Percentiles rank a stretch among this genome's conserved stretches.
Conservation (phyloP, 2,888 invertebrate genomes). For the Onthophagus sagittarius region DNA sequence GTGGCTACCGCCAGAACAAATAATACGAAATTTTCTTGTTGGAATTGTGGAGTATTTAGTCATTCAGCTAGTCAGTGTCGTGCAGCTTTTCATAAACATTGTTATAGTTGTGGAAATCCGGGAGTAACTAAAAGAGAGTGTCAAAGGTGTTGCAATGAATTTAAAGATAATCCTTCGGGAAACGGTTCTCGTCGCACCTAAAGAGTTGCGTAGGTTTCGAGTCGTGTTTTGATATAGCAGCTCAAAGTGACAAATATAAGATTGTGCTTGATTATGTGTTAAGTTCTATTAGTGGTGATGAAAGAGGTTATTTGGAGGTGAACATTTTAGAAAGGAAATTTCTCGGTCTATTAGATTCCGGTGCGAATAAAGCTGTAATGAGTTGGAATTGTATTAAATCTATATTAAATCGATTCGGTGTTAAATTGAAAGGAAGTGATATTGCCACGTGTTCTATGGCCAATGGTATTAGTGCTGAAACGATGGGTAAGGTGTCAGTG, state of each 20-base stretch:
- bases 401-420: not conserved
- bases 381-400: constrained; percentile 19
- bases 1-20: no score
- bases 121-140: not conserved
- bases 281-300: constrained; percentile 17
- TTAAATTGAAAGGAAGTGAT: not conserved
- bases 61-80: constrained; percentile 4
- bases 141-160: not conserved
- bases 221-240: no score
- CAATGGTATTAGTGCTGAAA: constrained; percentile 7
- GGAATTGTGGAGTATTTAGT: constrained; percentile 15
- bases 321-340: constrained; percentile 19
- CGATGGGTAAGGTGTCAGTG: not conserved
- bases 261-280: constrained; percentile 15
- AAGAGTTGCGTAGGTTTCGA: no score
- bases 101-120: constrained; percentile 10
- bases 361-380: constrained; percentile 20
- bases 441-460: constrained; percentile 12
- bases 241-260: no score
- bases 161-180: constrained; percentile 1
- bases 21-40: not conserved
- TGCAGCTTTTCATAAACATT: not conserved
- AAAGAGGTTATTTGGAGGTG: constrained; percentile 20
- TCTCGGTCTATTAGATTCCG: constrained; percentile 23
- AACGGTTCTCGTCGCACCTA: not conserved